phyloP scores from a whole-genome alignment of 2,888 invertebrate species.

The Agonopterix heracliana region DNA sequence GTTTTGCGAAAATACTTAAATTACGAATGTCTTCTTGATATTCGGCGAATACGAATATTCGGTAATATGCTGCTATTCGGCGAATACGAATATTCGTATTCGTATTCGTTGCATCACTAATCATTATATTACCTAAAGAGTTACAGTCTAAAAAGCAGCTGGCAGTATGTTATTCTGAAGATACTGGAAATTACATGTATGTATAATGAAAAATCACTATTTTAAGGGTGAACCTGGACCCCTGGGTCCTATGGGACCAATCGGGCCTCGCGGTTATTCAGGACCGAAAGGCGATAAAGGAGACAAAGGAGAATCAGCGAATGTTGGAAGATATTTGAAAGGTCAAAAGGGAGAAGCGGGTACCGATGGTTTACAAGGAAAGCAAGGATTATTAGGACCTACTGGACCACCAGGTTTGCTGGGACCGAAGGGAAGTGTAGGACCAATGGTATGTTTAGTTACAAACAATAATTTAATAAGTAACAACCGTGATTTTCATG shows the following conservation, averaged over 20 bases:
- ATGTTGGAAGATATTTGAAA: conserved; percentile 80
- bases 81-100: no score
- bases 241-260: conserved; percentile 80
- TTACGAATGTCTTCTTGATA: no score
- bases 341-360: conserved; percentile 93
- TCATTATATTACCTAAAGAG: no score
- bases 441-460: conserved; percentile 65
- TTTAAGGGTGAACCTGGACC: conserved; percentile 84
- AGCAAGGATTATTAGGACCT: conserved; percentile 79
- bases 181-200: neutral
- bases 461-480: neutral
- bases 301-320: conserved; percentile 88
- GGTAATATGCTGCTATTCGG: no score
- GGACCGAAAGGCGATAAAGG: conserved; percentile 82
- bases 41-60: no score
- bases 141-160: no score
- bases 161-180: no score
- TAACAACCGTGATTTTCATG: no score
- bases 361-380: conserved; percentile 82
- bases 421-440: conserved; percentile 79
- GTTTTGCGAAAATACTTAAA: no score
- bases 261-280: conserved; percentile 85
- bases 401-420: conserved; percentile 75
- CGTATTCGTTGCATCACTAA: no score
- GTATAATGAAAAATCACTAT: neutral